Base-by-base conservation (phyloP, 2,888 invertebrate species). In the Hoplodrina blanda region DNA sequence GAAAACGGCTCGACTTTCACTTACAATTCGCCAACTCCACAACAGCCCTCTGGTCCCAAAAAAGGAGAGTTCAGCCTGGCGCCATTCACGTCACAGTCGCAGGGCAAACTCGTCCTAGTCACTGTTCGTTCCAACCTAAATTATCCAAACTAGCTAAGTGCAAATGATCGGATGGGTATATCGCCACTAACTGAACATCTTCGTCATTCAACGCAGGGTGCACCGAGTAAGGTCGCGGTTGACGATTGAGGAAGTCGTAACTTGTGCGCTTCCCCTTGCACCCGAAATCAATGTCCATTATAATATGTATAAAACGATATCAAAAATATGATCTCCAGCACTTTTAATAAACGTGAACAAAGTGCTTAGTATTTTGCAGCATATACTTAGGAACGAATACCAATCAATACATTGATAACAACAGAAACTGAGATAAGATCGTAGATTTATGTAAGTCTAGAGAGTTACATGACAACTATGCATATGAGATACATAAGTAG, bases 381-480 rank as follows among this genome's bases (percentile, higher is more conserved):
- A 76, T 76, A 67, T 71, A 72, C 64, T 59, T 59, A 65, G 52
- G 17, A 62, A 70, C 62, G 68, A 75, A 76, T 75, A 79, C 67
- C 76, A 72, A 78, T 78, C 72, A 76, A 68, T 72, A 80, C 46
- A 71, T 67, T 64, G 80, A 78, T 80, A 78, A 75, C 59, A 78
- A 52, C 62, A 54, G 62, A 76, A 49, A 70, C 65, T 54, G 67
- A 60, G 77, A 80, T 80, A 72, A 80, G 66, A 80, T 71, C 41
- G 46, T 64, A 70, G 73, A 72, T n/a, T n/a, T 78, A 75, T 59
- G 68, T 55, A 56, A 60, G 64, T 80, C 62, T 74, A 49, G 50
- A 64, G 62, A 63, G 41, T 56, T 59, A 66, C 55, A 69, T 69
- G 77, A 57, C 72, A 61, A 68, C 79, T 71, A 75, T 75, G 66